Evolutionary conservation across 2,888 invertebrate species (phyloP), one percentile per base, ranked within the genome.

Genomic region (Eustalomyia histrio): DNA sequence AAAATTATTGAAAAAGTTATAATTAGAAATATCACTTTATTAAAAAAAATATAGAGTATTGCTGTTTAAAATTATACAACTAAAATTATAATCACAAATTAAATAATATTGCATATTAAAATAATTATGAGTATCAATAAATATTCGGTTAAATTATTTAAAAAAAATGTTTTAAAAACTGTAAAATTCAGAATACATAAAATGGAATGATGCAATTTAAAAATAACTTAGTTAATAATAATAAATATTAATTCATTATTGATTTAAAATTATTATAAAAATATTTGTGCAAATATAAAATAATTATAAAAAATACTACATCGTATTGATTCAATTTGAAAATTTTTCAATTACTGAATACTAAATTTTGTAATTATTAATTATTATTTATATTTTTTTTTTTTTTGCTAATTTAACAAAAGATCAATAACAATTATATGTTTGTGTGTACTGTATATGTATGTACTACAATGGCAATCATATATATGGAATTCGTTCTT

Each of bases 21-120:
- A n/a, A 69, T 52, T 68, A 58, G 53, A 69, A 71, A 75, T 75
- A 75, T 74, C 64, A 75, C 74, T 79, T 79, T 79, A 79, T 79
- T 74, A 10, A 61, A 53, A 68, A 75, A 65, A 55, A 65, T 35
- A 24, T 76, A 33, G 47, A 58, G 17, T 57, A 69, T 21, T 39
- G 9, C 52, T 60, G 29, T n/a, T 60, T 53, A 39, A 52, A 72
- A 55, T 17, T 58, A 24, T 75, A 35, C 35, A 57, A 29, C 63
- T 52, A 61, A 58, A 50, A 53, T 50, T 76, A 47, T 63, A 50
- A 76, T 71, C 58, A 72, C 50, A 72, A 55, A 57, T 55, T 29
- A 57, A 69, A 53, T 69, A 55, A 12, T 60, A 57, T 47, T 29
- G 7, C 29, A 29, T 4, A 29, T 6, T 6, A 55, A 18, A 33